These are phyloP conservation scores for Zele albiditarsus DNA, from an alignment of 2,888 invertebrate species.

Conservation along the genomic window DNA sequence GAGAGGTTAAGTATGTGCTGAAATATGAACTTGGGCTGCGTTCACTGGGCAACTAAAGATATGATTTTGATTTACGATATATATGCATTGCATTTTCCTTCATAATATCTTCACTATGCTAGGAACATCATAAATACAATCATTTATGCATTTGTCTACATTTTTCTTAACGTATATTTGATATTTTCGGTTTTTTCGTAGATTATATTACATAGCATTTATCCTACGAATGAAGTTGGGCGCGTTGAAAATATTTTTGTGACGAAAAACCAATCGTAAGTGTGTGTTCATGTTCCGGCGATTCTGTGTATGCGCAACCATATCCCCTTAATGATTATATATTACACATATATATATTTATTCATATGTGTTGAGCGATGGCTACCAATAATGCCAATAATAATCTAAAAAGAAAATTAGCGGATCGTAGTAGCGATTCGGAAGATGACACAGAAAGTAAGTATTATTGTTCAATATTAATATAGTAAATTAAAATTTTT, in stretches of 20 bases:
- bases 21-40: not conserved
- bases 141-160: too few species aligned
- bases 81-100: too few species aligned
- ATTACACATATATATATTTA: not conserved
- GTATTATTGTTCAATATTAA: slow-evolving; percentile 39
- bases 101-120: too few species aligned
- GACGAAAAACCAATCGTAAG: not conserved
- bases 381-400: slow-evolving; percentile 14
- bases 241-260: not conserved
- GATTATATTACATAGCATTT: not conserved
- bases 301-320: not conserved
- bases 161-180: too few species aligned
- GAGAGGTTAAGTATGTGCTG: too few species aligned
- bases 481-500: not conserved
- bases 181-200: not conserved
- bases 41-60: not conserved
- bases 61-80: too few species aligned
- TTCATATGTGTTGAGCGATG: not conserved
- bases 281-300: not conserved
- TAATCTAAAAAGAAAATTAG: slow-evolving; percentile 58
- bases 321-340: not conserved
- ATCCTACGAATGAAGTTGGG: too few species aligned
- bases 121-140: too few species aligned
- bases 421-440: slow-evolving; percentile 51
- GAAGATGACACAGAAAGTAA: slow-evolving; percentile 60